Percentiles rank a stretch among this genome's conserved stretches.
These are phyloP conservation scores for Syrrhaptes paradoxus DNA, from an alignment of 2,113 vertebrate genomes.

Conservation along the genomic window DNA sequence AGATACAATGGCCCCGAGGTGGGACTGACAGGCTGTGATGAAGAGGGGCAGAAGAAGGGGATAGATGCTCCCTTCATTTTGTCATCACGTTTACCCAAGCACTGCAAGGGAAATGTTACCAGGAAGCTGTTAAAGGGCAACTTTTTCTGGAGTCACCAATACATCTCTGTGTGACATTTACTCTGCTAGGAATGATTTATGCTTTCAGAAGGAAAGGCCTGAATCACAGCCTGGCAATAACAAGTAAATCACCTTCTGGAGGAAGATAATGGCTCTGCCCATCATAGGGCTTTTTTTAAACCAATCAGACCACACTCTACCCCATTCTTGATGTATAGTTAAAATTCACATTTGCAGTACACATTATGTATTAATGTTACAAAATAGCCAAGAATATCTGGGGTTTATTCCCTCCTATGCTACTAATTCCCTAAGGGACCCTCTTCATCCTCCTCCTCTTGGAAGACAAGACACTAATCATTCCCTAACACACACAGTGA, in stretches of 20 bases:
- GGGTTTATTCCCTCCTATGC: neutral
- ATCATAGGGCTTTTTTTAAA: neutral
- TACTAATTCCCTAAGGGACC: neutral
- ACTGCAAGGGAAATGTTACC: constrained; percentile 52
- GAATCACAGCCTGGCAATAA: constrained; percentile 64
- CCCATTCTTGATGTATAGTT: neutral
- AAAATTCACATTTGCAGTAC: neutral
- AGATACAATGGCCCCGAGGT: neutral
- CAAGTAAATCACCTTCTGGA: constrained; percentile 58
- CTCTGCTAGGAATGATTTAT: constrained; percentile 70
- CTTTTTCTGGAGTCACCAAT: constrained; percentile 44
- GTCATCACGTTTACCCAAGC: constrained; percentile 39
- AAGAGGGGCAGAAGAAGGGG: constrained; percentile 21
- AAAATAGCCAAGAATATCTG: neutral
- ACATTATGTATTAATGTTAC: neutral
- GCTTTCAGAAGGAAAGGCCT: constrained; percentile 59
- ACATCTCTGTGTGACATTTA: constrained; percentile 61
- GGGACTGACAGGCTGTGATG: constrained; percentile 42
- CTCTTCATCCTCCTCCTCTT: neutral
- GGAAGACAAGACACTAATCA: neutral
- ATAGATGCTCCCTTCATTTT: constrained; percentile 37
- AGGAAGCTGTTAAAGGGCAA: constrained; percentile 65
- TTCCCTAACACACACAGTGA: neutral
- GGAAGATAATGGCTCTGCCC: constrained; percentile 30
- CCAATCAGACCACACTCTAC: neutral